Base-by-base conservation (phyloP, 1,140 invertebrate species). In the Brachionus rotundiformis region DNA sequence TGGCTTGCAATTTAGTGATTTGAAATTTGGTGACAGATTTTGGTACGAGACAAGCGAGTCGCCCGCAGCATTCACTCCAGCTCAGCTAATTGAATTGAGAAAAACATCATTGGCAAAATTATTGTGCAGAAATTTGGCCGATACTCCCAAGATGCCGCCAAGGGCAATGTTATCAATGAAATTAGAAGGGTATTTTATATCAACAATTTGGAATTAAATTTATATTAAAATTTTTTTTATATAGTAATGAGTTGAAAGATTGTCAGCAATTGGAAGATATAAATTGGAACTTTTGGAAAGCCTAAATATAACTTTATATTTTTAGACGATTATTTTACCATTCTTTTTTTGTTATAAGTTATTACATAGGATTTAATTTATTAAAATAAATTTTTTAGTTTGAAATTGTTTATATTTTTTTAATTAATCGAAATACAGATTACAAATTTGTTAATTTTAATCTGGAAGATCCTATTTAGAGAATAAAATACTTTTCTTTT, bases 1-100 rank as follows among this genome's bases (percentile, higher is more conserved):
- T 83, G 95, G 93, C 33, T 93, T 95, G 82, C 95, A 98, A 88
- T 97, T 97, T 89, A 89, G 93, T 82, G 93, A 95, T 85, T 88
- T 94, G 25, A 92, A 94, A 82, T 90, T 92, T 83, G 96, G 96
- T 68, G 96, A 98, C 87, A 91, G 95, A 85, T 98, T 96, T 87
- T 98, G 95, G 94, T 98, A 95, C 85, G 95, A 98, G 27, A 90
- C 54, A n/a, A 39, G 23, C n/a, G 59, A 81, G 10, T 27, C 29
- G 23, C 59, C 79, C 13, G 47, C 47, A 0, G 39, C 29, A 16
- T 81, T 81, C 33, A 63, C 54, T 29, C 54, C 54, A 11, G 68
- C 68, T 59, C 81, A 82, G 49, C 11, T 82, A 2, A 39, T 19
- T 41, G 81, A 82, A 47, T 44, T 82, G 7, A 47, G 47, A 49